phyloP scores from a whole-genome alignment of 1,140 invertebrate species.

The Drosophila bocqueti region DNA sequence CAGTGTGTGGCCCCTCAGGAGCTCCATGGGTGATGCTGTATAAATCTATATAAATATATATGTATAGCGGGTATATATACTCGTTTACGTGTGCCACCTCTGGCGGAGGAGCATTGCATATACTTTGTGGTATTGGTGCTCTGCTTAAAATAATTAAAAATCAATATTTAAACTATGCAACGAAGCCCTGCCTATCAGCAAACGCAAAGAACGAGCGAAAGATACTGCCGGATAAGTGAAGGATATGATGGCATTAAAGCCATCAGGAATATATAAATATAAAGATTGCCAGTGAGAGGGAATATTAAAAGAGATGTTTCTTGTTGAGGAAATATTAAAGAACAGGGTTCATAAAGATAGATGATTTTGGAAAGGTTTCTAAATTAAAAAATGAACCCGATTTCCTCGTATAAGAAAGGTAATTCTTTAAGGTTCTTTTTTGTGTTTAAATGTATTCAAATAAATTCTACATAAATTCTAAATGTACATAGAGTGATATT shows the following conservation, averaged over 20 bases:
- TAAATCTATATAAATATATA: slow-evolving; percentile 37
- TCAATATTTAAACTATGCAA: slow-evolving; percentile 79
- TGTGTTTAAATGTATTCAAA: background rate
- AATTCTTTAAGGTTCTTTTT: background rate
- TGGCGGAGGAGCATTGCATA: slow-evolving; percentile 59
- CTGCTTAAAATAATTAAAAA: slow-evolving; percentile 83
- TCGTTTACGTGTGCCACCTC: slow-evolving; percentile 34
- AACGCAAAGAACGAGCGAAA: slow-evolving; percentile 17
- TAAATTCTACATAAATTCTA: background rate
- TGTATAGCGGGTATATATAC: slow-evolving; percentile 23
- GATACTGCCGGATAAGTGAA: background rate
- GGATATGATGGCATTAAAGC: slow-evolving; percentile 13
- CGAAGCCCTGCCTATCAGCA: slow-evolving; percentile 18
- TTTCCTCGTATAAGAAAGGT: background rate
- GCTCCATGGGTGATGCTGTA: slow-evolving; percentile 44
- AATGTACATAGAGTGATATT: background rate
- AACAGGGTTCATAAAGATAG: background rate
- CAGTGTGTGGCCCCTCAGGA: slow-evolving; percentile 59
- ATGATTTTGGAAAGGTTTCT: background rate
- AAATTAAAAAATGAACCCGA: background rate
- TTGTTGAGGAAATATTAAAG: background rate
- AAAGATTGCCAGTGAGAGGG: background rate
- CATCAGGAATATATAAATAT: slow-evolving; percentile 8
- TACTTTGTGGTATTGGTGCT: slow-evolving; percentile 69
- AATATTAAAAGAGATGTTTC: background rate